Evolutionary conservation across 2,888 invertebrate species (phyloP), one percentile per base, ranked within the genome.

Genomic region (Leptinotarsa tumamoca): DNA sequence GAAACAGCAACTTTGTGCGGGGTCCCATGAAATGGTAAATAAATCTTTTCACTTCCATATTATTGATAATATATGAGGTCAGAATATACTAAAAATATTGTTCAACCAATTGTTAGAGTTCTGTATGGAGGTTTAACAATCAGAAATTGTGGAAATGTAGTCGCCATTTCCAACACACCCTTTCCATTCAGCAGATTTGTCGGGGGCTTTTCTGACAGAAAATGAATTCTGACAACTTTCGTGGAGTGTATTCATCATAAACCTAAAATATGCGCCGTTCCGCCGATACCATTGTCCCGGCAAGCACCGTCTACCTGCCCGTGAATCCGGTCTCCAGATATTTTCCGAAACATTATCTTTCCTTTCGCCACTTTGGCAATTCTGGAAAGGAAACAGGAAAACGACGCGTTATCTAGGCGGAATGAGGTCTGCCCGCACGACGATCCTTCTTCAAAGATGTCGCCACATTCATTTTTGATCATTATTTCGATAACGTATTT

Each of bases 291-390:
- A 63, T 63, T 63, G 63, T 63, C 17, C 21, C 63, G 33, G 63
- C 27, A 43, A 63, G n/a, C 63, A 63, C 72, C 75, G 81, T 80
- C 80, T 85, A 85, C 85, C 85, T 85, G 84, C 80, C 76, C 82
- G 80, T 81, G 82, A 82, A 83, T 83, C 83, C 82, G 84, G 83
- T 80, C 83, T 78, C 81, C 79, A 80, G 83, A 84, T 84, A 85
- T 85, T 84, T 85, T 84, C 80, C 83, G 82, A 80, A 77, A 84
- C 84, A 86, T 87, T 87, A 87, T 87, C 87, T 86, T 82, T 84
- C 83, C 85, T 85, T 84, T 85, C 85, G 84, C 85, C 85, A 85
- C 85, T 85, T 85, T 83, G 83, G 84, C 85, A 84, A 85, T 85
- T 85, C 84, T 81, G 82, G 83, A 82, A 82, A 84, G 86, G 86